phyloP scores from a whole-genome alignment of 30 jellyfish, hydroid and myxozoan species.

The Haliclystus octoradiatus region DNA sequence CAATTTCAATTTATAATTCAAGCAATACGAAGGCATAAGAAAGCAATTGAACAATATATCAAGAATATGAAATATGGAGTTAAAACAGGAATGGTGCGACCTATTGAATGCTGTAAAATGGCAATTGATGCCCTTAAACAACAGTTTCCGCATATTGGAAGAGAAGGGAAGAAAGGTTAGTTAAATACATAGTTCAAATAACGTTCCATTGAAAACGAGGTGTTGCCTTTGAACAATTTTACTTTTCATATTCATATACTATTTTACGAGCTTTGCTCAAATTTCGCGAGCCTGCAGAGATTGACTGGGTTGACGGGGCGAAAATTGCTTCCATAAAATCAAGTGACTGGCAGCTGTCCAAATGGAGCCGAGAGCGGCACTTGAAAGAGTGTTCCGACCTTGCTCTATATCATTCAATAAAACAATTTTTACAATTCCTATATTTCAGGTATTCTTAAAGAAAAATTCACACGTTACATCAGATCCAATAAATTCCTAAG shows the following conservation, averaged over 20 bases:
- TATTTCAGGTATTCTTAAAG: constrained; percentile 39
- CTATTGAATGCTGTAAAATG: constrained; percentile 64
- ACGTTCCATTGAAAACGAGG: too few species aligned
- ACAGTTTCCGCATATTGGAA: constrained; percentile 47
- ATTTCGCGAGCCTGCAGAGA: too few species aligned
- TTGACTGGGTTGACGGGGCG: too few species aligned
- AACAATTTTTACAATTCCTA: background rate
- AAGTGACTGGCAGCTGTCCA: too few species aligned
- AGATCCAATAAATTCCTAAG: too few species aligned
- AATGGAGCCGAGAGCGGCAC: too few species aligned
- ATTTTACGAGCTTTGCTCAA: too few species aligned
- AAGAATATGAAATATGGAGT: constrained; percentile 70
- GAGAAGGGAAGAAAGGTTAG: constrained; percentile 49
- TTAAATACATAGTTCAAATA: background rate
- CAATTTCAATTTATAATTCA: constrained; percentile 48
- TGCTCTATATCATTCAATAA: background rate
- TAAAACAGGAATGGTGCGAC: constrained; percentile 90
- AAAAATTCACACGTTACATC: too few species aligned
- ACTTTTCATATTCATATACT: too few species aligned
- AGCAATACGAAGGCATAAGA: constrained; percentile 31
- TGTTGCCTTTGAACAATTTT: too few species aligned
- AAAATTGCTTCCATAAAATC: too few species aligned
- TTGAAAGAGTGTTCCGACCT: too few species aligned
- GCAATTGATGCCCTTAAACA: constrained; percentile 49
- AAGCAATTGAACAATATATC: constrained; percentile 29